phyloP scores from a whole-genome alignment of 2,113 vertebrate species.

The Poeciliopsis occidentalis region DNA sequence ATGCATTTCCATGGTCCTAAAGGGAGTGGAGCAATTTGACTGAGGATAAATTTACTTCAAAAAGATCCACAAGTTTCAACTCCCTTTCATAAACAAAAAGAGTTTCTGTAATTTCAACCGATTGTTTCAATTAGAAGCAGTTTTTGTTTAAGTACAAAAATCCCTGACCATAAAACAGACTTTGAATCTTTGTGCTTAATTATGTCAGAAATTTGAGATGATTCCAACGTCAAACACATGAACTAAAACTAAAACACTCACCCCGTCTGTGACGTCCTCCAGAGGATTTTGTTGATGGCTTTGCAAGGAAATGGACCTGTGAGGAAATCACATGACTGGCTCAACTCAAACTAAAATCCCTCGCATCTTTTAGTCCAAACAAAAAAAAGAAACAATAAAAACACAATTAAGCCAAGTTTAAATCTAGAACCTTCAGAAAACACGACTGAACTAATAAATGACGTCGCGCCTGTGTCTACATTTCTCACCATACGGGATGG shows the following conservation, averaged over 20 bases:
- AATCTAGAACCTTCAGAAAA: background rate
- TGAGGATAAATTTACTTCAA: no score
- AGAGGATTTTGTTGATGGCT: slow-evolving; percentile 95
- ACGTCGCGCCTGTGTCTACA: slow-evolving; percentile 17
- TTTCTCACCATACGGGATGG: slow-evolving; percentile 89
- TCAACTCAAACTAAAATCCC: background rate
- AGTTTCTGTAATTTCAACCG: no score
- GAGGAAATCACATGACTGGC: background rate
- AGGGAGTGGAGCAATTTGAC: no score
- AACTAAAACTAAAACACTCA: slow-evolving; percentile 66
- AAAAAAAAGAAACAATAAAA: no score
- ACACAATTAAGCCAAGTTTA: background rate
- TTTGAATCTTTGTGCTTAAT: no score
- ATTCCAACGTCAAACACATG: background rate
- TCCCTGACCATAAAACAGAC: no score
- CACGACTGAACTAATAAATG: background rate
- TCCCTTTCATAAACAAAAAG: no score
- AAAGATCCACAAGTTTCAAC: no score
- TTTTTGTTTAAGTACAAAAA: no score
- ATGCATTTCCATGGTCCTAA: background rate
- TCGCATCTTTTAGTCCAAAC: background rate
- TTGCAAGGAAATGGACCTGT: slow-evolving; percentile 97
- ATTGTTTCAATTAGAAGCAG: no score
- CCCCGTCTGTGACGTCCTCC: slow-evolving; percentile 88
- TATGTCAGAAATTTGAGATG: background rate